Base-by-base conservation (phyloP, 2,113 vertebrate species). In the Lynx canadensis region DNA sequence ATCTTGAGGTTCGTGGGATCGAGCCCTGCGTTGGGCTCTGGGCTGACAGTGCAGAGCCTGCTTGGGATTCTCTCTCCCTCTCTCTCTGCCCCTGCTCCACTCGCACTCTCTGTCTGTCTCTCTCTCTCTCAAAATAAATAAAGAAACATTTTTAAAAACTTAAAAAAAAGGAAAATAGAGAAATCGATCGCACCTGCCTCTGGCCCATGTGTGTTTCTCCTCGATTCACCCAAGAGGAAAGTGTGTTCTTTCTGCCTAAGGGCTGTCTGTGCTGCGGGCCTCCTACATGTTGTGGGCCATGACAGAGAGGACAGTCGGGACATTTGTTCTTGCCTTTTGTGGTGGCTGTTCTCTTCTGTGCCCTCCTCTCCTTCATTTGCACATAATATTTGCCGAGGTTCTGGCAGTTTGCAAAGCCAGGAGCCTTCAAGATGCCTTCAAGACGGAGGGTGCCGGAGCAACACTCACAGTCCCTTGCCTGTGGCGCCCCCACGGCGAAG, bases 371-470 rank as follows among this genome's bases (percentile, higher is more conserved):
- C 68, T 82, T 73, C 36, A 6, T 7, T 65, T 25, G 31, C 7
- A 16, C 23, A 25, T 23, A n/a, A 18, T 23, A 13, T 25, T 1
- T 52, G 41, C 23, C 8, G 36, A 29, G 50, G 7, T 29, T 52
- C 76, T 65, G 7, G 21, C 2, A 13, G 41, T 45, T 27, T 7
- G n/a, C 33, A 3, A 25, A 23, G 55, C 19, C 25, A 1, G 41
- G 55, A 38, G 6, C 38, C 31, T 7, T 27, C 29, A 13, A 0
- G 0, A 0, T 5, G 73, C 29, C 60, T n/a, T 66, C 6, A 3
- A 5, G 52, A 52, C 13, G 10, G 9, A 41, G 45, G 13, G 13
- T 23, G 7, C 55, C 1, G 8, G 36, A n/a, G 0, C 23, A 33
- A 3, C 10, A 11, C 5, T 23, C 18, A 5, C 0, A 7, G 25